phyloP scores from a whole-genome alignment of 2,888 invertebrate genomes.

The Lithodes maja region DNA sequence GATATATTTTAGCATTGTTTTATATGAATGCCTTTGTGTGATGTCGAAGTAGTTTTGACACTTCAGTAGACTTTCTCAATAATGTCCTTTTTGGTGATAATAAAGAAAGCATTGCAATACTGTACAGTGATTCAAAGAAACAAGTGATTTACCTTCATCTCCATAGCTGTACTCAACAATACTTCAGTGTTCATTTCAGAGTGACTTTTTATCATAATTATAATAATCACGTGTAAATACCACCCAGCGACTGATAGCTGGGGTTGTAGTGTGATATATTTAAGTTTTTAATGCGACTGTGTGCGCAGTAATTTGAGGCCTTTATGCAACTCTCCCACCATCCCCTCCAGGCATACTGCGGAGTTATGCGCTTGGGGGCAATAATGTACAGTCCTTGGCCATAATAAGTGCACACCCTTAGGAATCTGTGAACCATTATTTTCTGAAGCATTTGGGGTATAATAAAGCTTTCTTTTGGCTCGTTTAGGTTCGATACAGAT shows the following conservation, averaged over 20 bases:
- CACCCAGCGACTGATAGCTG: slow-evolving; percentile 4
- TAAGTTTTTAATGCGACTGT: slow-evolving; percentile 29
- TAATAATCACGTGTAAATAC: not conserved
- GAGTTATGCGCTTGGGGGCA: slow-evolving; percentile 29
- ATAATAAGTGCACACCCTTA: no score
- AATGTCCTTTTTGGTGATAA: slow-evolving; percentile 8
- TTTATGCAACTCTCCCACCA: slow-evolving; percentile 44
- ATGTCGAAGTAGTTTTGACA: not conserved
- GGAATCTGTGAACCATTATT: no score
- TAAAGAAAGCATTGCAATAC: not conserved
- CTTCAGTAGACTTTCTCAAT: not conserved
- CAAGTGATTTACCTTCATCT: not conserved
- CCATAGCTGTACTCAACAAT: not conserved
- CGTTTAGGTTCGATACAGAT: no score
- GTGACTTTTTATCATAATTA: slow-evolving; percentile 1
- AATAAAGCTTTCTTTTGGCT: no score
- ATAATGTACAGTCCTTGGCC: slow-evolving; percentile 49
- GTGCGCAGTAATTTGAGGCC: slow-evolving; percentile 50
- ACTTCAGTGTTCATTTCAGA: slow-evolving; percentile 6
- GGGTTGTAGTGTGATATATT: slow-evolving; percentile 41
- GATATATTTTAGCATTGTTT: not conserved
- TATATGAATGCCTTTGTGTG: not conserved
- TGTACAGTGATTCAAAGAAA: slow-evolving; percentile 9
- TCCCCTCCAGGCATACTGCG: slow-evolving; percentile 7
- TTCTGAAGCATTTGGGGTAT: no score